Evolutionary conservation across 2,797 vertebrate species (phyloP).

Genomic region (Sebastes reedi): DNA sequence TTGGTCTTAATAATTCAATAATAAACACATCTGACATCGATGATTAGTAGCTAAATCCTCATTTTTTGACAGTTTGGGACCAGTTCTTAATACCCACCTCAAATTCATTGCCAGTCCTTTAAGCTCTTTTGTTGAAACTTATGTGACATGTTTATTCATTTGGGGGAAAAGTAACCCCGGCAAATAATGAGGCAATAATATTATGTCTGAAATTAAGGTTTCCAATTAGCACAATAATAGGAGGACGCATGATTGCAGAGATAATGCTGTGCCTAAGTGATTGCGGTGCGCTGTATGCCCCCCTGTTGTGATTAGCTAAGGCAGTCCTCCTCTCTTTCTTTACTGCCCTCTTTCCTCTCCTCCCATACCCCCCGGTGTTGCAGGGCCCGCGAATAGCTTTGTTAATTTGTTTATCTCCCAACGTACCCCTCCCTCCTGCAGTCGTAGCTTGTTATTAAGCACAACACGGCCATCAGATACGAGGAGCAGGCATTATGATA

Average conservation of each 20-base stretch:
- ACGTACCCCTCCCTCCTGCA: slow-evolving; percentile 63
- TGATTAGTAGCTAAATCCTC: neutral
- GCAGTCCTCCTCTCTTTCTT: slow-evolving; percentile 59
- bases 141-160: slow-evolving; percentile 59
- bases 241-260: slow-evolving; percentile 68
- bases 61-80: neutral
- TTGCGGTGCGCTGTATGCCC: slow-evolving; percentile 54
- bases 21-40: neutral
- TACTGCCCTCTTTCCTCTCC: slow-evolving; percentile 64
- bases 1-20: neutral
- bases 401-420: slow-evolving; percentile 82
- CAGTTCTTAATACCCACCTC: neutral
- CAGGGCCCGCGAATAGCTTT: slow-evolving; percentile 75
- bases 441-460: slow-evolving; percentile 76
- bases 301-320: slow-evolving; percentile 71
- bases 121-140: slow-evolving; percentile 18
- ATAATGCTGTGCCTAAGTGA: slow-evolving; percentile 70
- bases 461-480: slow-evolving; percentile 79
- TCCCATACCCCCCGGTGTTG: slow-evolving; percentile 65
- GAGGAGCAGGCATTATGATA: slow-evolving; percentile 71
- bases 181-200: slow-evolving; percentile 69
- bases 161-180: slow-evolving; percentile 42
- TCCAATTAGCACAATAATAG: slow-evolving; percentile 76
- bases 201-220: slow-evolving; percentile 72
- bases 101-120: slow-evolving; percentile 22